Percentiles rank a stretch among this genome's conserved stretches.
Evolutionary conservation across 1,140 invertebrate genomes (phyloP).

Genomic region (Atopsyche davidsoni): DNA sequence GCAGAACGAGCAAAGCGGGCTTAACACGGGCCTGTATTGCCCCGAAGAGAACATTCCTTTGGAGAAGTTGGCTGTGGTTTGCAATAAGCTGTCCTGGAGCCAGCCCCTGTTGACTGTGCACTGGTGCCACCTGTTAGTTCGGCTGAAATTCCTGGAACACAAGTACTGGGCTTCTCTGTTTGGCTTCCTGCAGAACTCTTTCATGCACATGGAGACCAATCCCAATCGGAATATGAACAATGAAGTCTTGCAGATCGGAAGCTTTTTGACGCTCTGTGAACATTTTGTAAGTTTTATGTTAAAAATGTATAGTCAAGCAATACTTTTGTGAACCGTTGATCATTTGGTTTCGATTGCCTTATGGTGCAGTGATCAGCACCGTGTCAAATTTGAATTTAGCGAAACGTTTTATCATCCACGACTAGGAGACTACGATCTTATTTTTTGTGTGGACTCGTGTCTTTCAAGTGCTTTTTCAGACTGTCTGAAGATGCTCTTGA

Average conservation of each 20-base stretch:
- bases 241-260: conserved; percentile 39
- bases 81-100: conserved; percentile 35
- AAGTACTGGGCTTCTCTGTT: conserved; percentile 44
- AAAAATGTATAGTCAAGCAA: background rate
- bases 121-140: conserved; percentile 45
- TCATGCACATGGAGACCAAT: conserved; percentile 32
- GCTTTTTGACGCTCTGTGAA: conserved; percentile 43
- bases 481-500: too few species aligned
- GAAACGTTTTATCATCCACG: too few species aligned
- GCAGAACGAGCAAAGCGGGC: conserved; percentile 44
- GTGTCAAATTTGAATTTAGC: too few species aligned
- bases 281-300: conserved; percentile 45
- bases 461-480: too few species aligned
- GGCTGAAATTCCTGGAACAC: conserved; percentile 43
- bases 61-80: conserved; percentile 37
- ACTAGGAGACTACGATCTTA: too few species aligned
- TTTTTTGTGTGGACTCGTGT: too few species aligned
- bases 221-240: conserved; percentile 33
- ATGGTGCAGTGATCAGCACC: too few species aligned
- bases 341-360: too few species aligned
- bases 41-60: conserved; percentile 46
- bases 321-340: too few species aligned
- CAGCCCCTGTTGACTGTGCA: conserved; percentile 40
- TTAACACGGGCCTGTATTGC: conserved; percentile 45
- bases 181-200: conserved; percentile 36